Conservation (phyloP, 2,888 invertebrate species). For the Orthonevra nobilis region DNA sequence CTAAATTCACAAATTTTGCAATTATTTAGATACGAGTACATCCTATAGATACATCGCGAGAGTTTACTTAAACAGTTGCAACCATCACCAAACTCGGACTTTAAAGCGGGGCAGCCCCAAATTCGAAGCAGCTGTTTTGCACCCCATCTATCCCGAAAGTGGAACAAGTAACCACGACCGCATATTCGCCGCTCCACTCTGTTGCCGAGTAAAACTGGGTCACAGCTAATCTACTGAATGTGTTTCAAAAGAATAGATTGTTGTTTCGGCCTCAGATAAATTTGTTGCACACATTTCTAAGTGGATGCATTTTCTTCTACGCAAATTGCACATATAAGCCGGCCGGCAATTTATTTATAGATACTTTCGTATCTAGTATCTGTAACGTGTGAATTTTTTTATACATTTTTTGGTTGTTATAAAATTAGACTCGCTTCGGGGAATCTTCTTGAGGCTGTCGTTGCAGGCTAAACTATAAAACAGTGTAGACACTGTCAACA, state of each 20-base stretch:
- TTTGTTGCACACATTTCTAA: neutral
- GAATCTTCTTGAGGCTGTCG: too few species aligned
- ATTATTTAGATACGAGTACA: too few species aligned
- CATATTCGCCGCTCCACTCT: slow-evolving; percentile 21
- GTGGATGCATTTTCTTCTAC: slow-evolving; percentile 6
- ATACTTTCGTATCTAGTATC: slow-evolving; percentile 39
- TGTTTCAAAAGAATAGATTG: slow-evolving; percentile 38
- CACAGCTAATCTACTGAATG: slow-evolving; percentile 62
- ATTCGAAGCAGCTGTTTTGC: too few species aligned
- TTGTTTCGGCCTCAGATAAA: slow-evolving; percentile 32
- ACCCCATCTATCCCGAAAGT: neutral
- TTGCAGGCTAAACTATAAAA: too few species aligned
- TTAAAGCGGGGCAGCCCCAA: slow-evolving; percentile 41
- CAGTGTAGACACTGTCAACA: neutral
- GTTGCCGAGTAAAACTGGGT: slow-evolving; percentile 45
- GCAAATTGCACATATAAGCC: slow-evolving; percentile 56
- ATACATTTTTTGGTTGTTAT: too few species aligned
- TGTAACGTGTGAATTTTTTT: slow-evolving; percentile 67
- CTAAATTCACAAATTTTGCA: too few species aligned
- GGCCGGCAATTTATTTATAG: slow-evolving; percentile 55
- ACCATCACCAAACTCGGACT: neutral
- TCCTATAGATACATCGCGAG: too few species aligned
- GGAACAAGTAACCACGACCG: neutral
- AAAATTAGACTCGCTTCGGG: slow-evolving; percentile 36
- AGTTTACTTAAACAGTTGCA: slow-evolving; percentile 30